Evolutionary conservation across 2,113 vertebrate species (phyloP).

Genomic region (Leiothrix lutea): DNA sequence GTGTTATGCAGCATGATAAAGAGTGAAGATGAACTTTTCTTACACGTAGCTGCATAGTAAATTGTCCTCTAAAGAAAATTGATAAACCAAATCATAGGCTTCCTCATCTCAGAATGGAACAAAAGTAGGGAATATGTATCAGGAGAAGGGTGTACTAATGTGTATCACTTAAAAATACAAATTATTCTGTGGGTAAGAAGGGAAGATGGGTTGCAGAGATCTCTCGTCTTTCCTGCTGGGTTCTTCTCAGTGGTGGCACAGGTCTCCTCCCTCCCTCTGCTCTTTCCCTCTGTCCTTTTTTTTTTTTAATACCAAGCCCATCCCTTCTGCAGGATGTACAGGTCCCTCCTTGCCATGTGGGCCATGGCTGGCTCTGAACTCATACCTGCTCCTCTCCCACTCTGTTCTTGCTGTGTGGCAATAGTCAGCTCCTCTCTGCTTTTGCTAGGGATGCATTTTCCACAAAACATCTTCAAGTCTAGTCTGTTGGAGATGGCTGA

Average conservation of each 20-base stretch:
- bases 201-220: neutral
- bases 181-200: neutral
- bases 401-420: accelerated
- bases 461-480: neutral
- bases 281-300: neutral
- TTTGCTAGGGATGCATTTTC: neutral
- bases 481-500: neutral
- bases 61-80: neutral
- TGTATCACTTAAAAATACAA: neutral
- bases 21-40: neutral
- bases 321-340: accelerated
- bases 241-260: neutral
- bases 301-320: neutral
- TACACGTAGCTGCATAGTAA: neutral
- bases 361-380: neutral
- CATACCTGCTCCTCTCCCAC: accelerated
- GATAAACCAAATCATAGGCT: neutral
- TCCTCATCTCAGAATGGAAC: neutral
- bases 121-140: neutral
- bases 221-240: neutral
- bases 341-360: accelerated
- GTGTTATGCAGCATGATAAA: neutral
- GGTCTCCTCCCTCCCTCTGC: neutral
- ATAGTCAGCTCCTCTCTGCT: neutral
- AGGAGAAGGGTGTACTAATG: neutral